phyloP scores from a whole-genome alignment of 2,888 invertebrate species.

The Drosophila dives region DNA sequence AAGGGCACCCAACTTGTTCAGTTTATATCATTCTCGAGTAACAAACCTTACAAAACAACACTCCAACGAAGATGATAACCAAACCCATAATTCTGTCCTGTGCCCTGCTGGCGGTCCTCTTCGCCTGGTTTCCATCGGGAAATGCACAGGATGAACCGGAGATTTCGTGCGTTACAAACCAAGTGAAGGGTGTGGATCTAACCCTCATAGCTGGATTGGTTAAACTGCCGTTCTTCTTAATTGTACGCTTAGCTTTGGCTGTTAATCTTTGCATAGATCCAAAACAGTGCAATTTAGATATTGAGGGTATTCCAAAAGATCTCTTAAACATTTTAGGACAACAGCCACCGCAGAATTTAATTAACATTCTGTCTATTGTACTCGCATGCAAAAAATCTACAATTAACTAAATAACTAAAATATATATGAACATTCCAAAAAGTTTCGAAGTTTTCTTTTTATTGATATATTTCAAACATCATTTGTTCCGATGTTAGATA shows the following conservation, averaged over 20 bases:
- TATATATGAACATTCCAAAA: not conserved
- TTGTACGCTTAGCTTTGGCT: too few relatives aligned
- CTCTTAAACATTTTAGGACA: too few relatives aligned
- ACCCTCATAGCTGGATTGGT: too few relatives aligned
- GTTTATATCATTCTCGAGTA: not conserved
- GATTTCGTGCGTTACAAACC: too few relatives aligned
- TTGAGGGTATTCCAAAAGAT: too few relatives aligned
- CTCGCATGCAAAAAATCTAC: too few relatives aligned
- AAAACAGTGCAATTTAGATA: too few relatives aligned
- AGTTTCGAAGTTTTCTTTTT: not conserved
- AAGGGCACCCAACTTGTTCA: not conserved
- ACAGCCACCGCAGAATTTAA: too few relatives aligned
- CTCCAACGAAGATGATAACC: not conserved
- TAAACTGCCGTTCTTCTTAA: too few relatives aligned
- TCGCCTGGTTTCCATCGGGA: not conserved
- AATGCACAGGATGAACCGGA: fast-evolving
- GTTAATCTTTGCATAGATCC: too few relatives aligned
- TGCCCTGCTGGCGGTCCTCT: not conserved
- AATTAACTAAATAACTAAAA: not conserved
- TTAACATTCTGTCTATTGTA: too few relatives aligned
- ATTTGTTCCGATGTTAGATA: not conserved
- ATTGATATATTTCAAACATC: not conserved
- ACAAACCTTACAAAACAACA: not conserved
- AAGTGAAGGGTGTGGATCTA: too few relatives aligned
- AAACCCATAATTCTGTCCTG: not conserved